phyloP scores from a whole-genome alignment of 2,888 invertebrate species.

The Rhagonycha fulva region DNA sequence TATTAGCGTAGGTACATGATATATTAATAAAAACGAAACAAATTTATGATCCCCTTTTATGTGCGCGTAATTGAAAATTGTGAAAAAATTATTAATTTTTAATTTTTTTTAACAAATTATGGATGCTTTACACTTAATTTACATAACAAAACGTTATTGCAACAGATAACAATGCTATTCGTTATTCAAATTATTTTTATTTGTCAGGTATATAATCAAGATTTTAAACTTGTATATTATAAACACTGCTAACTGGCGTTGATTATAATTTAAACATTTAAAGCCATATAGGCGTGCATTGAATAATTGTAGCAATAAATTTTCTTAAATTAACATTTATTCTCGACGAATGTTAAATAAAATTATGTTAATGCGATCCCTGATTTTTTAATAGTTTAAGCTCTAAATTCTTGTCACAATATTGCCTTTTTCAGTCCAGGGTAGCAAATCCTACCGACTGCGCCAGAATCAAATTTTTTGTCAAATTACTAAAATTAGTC shows the following conservation, averaged over 20 bases:
- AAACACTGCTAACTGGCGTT: neutral
- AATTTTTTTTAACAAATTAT: neutral
- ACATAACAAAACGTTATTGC: neutral
- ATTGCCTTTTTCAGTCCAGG: neutral
- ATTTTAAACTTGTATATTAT: neutral
- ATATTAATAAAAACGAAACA: neutral
- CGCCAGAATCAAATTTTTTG: neutral
- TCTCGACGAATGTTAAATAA: neutral
- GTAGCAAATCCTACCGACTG: too few relatives aligned
- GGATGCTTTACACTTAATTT: neutral
- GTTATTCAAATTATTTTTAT: neutral
- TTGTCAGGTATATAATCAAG: neutral
- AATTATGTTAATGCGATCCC: neutral
- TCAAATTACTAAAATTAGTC: neutral
- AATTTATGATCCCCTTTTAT: neutral
- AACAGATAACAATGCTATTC: neutral
- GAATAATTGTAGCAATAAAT: neutral
- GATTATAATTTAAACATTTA: neutral
- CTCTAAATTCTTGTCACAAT: neutral
- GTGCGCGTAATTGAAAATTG: neutral
- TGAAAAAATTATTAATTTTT: neutral
- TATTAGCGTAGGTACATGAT: slow-evolving; percentile 2
- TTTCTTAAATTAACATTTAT: neutral
- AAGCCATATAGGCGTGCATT: neutral
- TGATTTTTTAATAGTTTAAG: neutral